Evolutionary conservation across 1,140 invertebrate genomes (phyloP).

Genomic region (Apocrypta bakeri): DNA sequence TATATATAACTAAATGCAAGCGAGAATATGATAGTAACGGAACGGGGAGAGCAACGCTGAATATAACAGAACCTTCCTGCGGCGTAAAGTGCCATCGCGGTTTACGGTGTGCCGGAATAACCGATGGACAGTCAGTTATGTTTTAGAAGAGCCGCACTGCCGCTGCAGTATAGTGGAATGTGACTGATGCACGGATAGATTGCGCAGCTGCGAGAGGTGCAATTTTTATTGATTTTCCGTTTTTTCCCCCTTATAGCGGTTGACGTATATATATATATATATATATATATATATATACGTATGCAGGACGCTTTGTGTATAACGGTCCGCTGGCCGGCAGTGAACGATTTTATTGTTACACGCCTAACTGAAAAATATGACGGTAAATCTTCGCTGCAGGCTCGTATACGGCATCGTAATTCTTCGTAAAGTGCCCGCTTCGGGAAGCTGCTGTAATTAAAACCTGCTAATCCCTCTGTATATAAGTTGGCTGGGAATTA

Average conservation of each 20-base stretch:
- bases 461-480: too few relatives aligned
- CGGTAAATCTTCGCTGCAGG: not conserved
- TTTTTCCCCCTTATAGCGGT: not conserved
- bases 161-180: not conserved
- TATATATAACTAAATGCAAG: too few relatives aligned
- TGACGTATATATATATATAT: not conserved
- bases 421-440: too few relatives aligned
- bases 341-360: slow-evolving; percentile 2
- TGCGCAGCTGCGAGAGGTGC: not conserved
- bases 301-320: not conserved
- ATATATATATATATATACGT: too few relatives aligned
- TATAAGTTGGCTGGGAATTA: too few relatives aligned
- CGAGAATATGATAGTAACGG: not conserved
- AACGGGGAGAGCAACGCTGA: not conserved
- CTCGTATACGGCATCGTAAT: too few relatives aligned
- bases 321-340: too few relatives aligned
- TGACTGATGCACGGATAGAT: not conserved
- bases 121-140: not conserved
- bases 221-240: not conserved
- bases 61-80: not conserved
- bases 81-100: too few relatives aligned
- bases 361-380: not conserved
- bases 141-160: not conserved
- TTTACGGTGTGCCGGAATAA: not conserved
- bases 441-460: not conserved